Conservation (phyloP, 2,888 invertebrate genomes). For the Julus scandinavius region DNA sequence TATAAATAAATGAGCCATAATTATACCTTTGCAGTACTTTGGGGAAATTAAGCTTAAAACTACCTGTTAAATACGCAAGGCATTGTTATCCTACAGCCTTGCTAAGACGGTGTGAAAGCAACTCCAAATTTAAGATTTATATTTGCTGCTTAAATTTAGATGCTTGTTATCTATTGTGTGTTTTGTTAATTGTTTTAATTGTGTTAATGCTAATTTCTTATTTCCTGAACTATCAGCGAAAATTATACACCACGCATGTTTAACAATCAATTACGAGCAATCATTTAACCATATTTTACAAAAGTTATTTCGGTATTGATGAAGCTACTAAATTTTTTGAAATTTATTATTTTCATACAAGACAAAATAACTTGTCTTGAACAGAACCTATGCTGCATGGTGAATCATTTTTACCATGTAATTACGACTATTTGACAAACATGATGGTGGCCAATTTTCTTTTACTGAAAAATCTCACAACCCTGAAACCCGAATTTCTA, state of each 20-base stretch:
- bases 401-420: too few relatives aligned
- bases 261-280: too few relatives aligned
- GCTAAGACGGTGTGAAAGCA: background rate
- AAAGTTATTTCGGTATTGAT: too few relatives aligned
- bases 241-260: background rate
- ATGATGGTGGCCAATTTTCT: too few relatives aligned
- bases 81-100: background rate
- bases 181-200: background rate
- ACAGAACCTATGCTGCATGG: too few relatives aligned
- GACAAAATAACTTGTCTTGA: too few relatives aligned
- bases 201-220: background rate
- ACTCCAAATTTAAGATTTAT: background rate
- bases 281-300: too few relatives aligned
- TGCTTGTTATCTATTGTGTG: background rate
- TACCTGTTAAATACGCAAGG: background rate
- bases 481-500: background rate
- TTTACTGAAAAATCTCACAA: background rate
- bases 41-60: slow-evolving; percentile 21
- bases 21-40: slow-evolving; percentile 19
- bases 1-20: slow-evolving; percentile 47
- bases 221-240: background rate
- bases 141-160: background rate
- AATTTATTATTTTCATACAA: too few relatives aligned
- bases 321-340: too few relatives aligned
- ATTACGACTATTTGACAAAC: too few relatives aligned